Base-by-base conservation (phyloP, 2,113 vertebrate species). In the Arvicanthis niloticus region DNA sequence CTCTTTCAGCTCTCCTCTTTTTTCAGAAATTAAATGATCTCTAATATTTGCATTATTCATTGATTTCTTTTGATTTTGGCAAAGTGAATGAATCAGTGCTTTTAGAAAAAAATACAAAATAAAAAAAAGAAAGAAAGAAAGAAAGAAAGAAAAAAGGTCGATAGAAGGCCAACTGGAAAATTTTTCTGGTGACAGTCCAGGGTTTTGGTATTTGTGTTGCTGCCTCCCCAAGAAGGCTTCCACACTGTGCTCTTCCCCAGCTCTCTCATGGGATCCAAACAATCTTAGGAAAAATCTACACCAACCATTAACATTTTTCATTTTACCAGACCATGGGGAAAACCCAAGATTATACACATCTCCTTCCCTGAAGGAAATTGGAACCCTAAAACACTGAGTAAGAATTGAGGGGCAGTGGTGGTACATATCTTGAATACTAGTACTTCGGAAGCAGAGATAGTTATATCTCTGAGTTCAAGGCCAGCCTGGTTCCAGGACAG, bases 1-100 rank as follows among this genome's bases (percentile, higher is more conserved):
- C 2, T 86, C 72, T 95, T 70, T 68, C 37, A 48, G 10, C 42
- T 58, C 91, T 89, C 62, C 40, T 58, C 72, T 42, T 42, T 73
- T 42, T 24, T 42, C 72, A 73, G 72, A 73, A 73, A 73, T 73
- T 29, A 68, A 68, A 58, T 78, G 7, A 45, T 80, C 31, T 78
- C 56, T 77, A n/a, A 42, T 91, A 75, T 94, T 72, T 34, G 80
- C 56, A 7, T 51, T 93, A 85, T 89, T 42, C 12, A 26, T 7
- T 91, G 31, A 65, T 42, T 90, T 95, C 45, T 92, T 97, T 93
- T 89, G 31, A 93, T 93, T 82, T 91, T 95, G 70, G 77, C 9
- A 72, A 96, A 90, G 80, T 93, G 21, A 91, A 89, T 93, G 9
- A 91, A 93, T 92, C 62, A 84, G 53, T 86, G 77, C 48, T 58